Evolutionary conservation across 2,888 invertebrate species (phyloP).

Genomic region (Eristalis pertinax): DNA sequence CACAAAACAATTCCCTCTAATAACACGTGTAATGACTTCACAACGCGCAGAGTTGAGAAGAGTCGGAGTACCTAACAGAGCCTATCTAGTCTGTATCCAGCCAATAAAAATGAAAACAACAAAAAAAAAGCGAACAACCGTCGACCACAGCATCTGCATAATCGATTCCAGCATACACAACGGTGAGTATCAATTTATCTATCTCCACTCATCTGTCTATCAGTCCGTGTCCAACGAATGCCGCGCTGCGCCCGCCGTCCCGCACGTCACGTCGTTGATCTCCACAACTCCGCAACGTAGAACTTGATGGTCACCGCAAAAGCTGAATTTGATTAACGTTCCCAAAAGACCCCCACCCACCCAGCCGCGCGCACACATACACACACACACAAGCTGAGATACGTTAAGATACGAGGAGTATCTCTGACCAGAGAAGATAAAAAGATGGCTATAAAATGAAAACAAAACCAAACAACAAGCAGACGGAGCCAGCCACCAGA

Average conservation of each 20-base stretch:
- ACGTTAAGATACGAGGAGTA: background rate
- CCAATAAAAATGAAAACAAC: constrained; percentile 6
- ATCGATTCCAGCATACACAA: constrained; percentile 53
- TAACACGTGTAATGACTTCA: constrained; percentile 41
- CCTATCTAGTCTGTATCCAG: constrained; percentile 12
- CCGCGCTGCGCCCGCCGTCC: background rate
- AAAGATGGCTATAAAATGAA: constrained; percentile 65
- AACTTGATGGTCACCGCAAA: constrained; percentile 67
- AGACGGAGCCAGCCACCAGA: constrained; percentile 31
- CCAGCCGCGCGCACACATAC: background rate
- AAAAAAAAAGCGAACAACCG: background rate
- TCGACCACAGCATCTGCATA: constrained; percentile 59
- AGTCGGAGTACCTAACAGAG: background rate
- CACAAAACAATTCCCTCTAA: constrained; percentile 14
- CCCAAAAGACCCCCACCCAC: constrained; percentile 15
- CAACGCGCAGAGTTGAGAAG: constrained; percentile 9
- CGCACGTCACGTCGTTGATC: constrained; percentile 3
- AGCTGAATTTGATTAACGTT: constrained; percentile 65
- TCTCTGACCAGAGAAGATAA: constrained; percentile 42
- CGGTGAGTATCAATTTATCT: constrained; percentile 52
- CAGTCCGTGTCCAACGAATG: constrained; percentile 57
- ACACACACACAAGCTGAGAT: constrained; percentile 6
- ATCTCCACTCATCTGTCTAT: constrained; percentile 65
- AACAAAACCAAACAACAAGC: constrained; percentile 24
- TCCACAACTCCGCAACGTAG: background rate